These are phyloP conservation scores for Charanyca ferruginea DNA, from an alignment of 2,888 invertebrate genomes.

Conservation along the genomic window DNA sequence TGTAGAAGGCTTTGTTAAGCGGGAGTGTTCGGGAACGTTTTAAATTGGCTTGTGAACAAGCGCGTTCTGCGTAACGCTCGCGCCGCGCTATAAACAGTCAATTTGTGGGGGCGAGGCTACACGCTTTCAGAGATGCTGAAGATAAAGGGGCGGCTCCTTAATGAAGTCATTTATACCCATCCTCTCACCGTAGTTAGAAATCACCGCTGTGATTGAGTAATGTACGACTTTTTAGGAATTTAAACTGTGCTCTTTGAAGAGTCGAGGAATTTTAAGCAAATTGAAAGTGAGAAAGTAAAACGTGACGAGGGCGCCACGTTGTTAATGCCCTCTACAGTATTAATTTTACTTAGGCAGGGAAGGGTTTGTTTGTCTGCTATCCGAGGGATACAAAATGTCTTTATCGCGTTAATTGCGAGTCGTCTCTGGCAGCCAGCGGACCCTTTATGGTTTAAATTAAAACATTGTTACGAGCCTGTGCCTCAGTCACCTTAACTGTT, in stretches of 20 bases:
- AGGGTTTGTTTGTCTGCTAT: conserved; percentile 77
- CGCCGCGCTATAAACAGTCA: conserved; percentile 81
- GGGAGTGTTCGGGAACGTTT: conserved; percentile 74
- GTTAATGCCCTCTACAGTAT: conserved; percentile 73
- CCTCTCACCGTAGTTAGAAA: conserved; percentile 67
- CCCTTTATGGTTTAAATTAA: conserved; percentile 74
- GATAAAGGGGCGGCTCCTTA: conserved; percentile 77
- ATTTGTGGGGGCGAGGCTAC: conserved; percentile 77
- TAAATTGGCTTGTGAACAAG: conserved; percentile 82
- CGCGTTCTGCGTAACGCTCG: conserved; percentile 75
- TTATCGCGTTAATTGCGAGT: conserved; percentile 79
- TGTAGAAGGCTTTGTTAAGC: conserved; percentile 77
- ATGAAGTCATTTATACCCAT: conserved; percentile 82
- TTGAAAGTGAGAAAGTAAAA: conserved; percentile 64
- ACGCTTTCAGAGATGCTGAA: conserved; percentile 73
- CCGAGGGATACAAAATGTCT: conserved; percentile 77
- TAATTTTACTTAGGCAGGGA: conserved; percentile 76
- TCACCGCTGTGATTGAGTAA: conserved; percentile 74
- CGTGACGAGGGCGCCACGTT: conserved; percentile 60
- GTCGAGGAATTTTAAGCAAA: conserved; percentile 61
- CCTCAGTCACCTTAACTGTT: conserved; percentile 51
- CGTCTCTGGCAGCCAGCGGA: conserved; percentile 67
- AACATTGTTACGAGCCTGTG: conserved; percentile 70
- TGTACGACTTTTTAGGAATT: conserved; percentile 72
- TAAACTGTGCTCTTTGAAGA: conserved; percentile 54